Evolutionary conservation across 1,140 invertebrate genomes (phyloP), one percentile per base, ranked within the genome.

Genomic region (Diachasma alloeum): DNA sequence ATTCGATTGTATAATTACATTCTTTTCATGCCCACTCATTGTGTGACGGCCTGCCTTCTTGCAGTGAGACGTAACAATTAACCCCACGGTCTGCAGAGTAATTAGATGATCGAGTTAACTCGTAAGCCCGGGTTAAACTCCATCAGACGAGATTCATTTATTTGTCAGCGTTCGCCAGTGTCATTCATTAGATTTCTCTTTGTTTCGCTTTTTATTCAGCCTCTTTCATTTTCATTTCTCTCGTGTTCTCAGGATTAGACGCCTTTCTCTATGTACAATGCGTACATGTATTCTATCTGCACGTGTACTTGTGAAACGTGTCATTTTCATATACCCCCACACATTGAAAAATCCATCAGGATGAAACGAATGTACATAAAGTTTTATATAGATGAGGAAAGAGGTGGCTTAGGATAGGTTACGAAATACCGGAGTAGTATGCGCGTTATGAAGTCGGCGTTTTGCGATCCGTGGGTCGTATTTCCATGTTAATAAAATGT

Each of bases 51-150:
- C 75, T 37, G 71, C 11, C 63, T 37, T 36, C 26, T 42, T 39
- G 39, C 59, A 36, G 22, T 31, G 48, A 72, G 17, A 10, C 82
- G 84, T 83, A 82, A 83, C 84, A 87, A 87, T 87, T 88, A 87
- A 87, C 86, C 87, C 81, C 79, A 37, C 19, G 59, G 79, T 76
- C 76, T 80, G 78, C 83, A 68, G 78, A 82, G 83, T 87, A 87
- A 88, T 87, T 86, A 84, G 80, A 88, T 87, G 81, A 88, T 86
- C 83, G 84, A 86, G 85, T 87, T 86, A 84, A 87, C 85, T 85
- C 72, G 72, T 85, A 85, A 85, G 79, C 82, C 71, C 80, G 84
- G 79, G 81, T 85, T 86, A 85, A 85, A 80, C 78, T 79, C 31
- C 17, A 24, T 80, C 56, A 36, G 63, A 75, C 75, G 81, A 83